Conservation (phyloP, 2,888 invertebrate genomes). For the Desoria tigrina region DNA sequence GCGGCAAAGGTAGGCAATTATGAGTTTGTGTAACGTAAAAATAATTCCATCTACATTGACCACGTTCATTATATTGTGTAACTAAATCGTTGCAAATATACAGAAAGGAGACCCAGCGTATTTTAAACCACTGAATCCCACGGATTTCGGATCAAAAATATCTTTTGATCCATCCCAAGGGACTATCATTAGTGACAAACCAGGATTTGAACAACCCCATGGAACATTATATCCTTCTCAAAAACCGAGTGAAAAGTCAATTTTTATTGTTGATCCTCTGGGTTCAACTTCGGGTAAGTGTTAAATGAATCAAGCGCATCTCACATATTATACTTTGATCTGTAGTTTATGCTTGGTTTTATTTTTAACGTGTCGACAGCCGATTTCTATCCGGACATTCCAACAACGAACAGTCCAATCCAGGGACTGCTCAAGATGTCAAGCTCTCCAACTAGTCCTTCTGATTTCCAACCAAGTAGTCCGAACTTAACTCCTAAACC, state of each 20-base stretch:
- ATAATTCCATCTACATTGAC: too few relatives aligned
- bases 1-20: too few relatives aligned
- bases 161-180: not conserved
- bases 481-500: not conserved
- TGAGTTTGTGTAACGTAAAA: too few relatives aligned
- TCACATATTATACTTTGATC: too few relatives aligned
- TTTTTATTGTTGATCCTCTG: not conserved
- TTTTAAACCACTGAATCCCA: not conserved
- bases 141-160: slow-evolving; percentile 1
- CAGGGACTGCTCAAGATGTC: too few relatives aligned
- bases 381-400: too few relatives aligned
- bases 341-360: too few relatives aligned
- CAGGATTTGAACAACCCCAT: not conserved
- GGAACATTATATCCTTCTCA: not conserved
- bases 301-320: too few relatives aligned
- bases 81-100: too few relatives aligned
- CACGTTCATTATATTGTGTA: too few relatives aligned
- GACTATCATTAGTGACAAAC: not conserved
- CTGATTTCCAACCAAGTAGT: not conserved
- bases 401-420: too few relatives aligned
- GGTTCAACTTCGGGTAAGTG: not conserved
- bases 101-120: not conserved
- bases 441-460: not conserved
- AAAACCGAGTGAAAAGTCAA: not conserved
- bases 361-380: too few relatives aligned